phyloP scores from a whole-genome alignment of 35 echinoderm and acorn worm genomes.

The Heliocidaris tuberculata region DNA sequence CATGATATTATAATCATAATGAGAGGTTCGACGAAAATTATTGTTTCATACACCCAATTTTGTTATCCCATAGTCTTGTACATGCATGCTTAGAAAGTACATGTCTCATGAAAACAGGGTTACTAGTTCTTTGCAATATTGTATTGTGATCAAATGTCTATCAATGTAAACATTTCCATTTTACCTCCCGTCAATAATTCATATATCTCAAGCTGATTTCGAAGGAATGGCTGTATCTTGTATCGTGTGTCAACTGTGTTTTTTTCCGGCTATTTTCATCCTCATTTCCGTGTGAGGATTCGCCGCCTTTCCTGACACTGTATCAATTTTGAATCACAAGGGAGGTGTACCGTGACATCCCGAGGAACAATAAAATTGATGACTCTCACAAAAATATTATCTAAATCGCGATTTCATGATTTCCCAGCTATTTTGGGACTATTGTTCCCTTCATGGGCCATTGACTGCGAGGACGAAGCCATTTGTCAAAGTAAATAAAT shows the following conservation, averaged over 20 bases:
- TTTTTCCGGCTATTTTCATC: background rate
- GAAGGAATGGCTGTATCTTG: background rate
- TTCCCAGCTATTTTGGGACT: slow-evolving; percentile 2
- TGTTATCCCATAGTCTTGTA: too few relatives aligned
- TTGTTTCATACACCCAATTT: too few relatives aligned
- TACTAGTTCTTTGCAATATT: too few relatives aligned
- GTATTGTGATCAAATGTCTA: too few relatives aligned
- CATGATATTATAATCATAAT: too few relatives aligned
- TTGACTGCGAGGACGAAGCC: background rate
- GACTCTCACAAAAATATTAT: background rate
- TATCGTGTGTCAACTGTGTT: background rate
- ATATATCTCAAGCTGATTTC: background rate
- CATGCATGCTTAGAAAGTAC: too few relatives aligned
- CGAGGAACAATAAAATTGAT: background rate
- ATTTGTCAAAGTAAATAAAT: slow-evolving; percentile 13
- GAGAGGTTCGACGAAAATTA: too few relatives aligned
- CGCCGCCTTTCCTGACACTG: background rate
- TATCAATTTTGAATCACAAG: background rate
- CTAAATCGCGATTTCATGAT: background rate
- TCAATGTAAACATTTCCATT: too few relatives aligned
- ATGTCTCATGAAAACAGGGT: too few relatives aligned
- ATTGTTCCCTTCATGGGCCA: background rate
- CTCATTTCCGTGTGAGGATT: background rate
- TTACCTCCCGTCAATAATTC: background rate
- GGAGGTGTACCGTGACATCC: background rate